These are phyloP conservation scores for Erythrolamprus reginae DNA, from an alignment of 2,113 vertebrate genomes.

Conservation along the genomic window DNA sequence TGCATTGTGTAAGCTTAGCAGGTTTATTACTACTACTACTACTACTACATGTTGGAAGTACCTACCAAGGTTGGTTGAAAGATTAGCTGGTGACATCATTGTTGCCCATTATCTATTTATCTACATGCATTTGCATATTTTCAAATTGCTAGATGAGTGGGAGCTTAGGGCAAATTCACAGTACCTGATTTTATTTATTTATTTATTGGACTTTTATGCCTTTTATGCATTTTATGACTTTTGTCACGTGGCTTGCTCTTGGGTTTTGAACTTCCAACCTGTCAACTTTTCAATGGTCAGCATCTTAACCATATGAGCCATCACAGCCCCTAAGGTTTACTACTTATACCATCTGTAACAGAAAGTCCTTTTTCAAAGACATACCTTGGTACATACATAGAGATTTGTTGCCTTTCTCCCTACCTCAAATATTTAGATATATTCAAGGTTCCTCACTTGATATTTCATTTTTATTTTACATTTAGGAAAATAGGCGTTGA, in stretches of 20 bases:
- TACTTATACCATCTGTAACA: not conserved
- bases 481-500: not conserved
- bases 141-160: not conserved
- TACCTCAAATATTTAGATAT: not conserved
- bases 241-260: not conserved
- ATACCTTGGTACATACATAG: not conserved
- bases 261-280: not conserved
- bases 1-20: not conserved
- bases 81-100: not conserved
- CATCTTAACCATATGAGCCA: not conserved
- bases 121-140: not conserved
- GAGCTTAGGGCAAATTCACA: not conserved
- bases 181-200: no score
- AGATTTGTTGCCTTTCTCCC: not conserved
- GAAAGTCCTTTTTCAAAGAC: not conserved
- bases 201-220: no score
- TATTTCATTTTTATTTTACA: not conserved
- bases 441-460: not conserved
- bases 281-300: not conserved
- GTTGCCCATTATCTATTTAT: not conserved
- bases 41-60: not conserved
- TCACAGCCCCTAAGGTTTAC: not conserved
- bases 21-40: not conserved
- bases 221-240: no score
- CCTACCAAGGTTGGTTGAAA: not conserved